Conservation (phyloP, 2,888 invertebrate genomes). For the Hypselothyrea guttata region DNA sequence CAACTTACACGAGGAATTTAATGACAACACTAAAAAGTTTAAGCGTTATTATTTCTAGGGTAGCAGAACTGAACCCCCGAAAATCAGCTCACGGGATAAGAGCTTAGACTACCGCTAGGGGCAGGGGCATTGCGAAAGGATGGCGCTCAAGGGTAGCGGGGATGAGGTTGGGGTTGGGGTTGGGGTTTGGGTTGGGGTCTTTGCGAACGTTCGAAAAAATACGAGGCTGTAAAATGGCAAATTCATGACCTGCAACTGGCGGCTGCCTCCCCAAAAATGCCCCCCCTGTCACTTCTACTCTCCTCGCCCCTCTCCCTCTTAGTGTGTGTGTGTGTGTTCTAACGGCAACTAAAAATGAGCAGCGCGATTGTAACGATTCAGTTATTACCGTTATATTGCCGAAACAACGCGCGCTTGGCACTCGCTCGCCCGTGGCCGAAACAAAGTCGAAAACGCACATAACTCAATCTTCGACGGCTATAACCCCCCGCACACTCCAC, state of each 20-base stretch:
- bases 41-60: conserved; percentile 83
- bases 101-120: conserved; percentile 53
- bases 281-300: neutral
- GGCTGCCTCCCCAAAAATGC: conserved; percentile 9
- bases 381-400: conserved; percentile 81
- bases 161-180: neutral
- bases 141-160: neutral
- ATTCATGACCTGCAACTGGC: conserved; percentile 82
- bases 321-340: conserved; percentile 54
- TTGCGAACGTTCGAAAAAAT: conserved; percentile 67
- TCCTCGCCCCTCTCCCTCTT: neutral
- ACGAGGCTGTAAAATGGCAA: conserved; percentile 82
- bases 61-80: conserved; percentile 48
- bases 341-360: conserved; percentile 74
- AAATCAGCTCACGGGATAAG: conserved; percentile 72
- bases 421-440: conserved; percentile 48
- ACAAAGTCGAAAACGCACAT: conserved; percentile 78
- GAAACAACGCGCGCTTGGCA: conserved; percentile 61
- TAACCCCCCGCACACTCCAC: conserved; percentile 10
- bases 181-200: conserved; percentile 9
- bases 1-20: conserved; percentile 82
- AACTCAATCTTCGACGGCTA: conserved; percentile 80
- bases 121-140: no score
- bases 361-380: conserved; percentile 70
- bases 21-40: conserved; percentile 83